Conservation (phyloP, 2,113 vertebrate genomes). For the Carettochelys insculpta region DNA sequence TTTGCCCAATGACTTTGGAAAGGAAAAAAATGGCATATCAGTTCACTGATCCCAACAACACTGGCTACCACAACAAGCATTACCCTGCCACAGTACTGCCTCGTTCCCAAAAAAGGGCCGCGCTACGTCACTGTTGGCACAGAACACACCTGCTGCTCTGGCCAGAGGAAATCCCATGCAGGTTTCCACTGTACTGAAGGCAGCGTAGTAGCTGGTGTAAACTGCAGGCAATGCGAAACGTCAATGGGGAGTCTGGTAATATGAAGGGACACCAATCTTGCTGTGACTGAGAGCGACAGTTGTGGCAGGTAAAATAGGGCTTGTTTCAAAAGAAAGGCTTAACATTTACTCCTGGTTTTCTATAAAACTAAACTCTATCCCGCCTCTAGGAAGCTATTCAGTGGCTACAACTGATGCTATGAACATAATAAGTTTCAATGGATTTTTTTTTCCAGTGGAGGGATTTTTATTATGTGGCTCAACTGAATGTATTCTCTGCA, state of each 20-base stretch:
- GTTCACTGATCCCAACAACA: neutral
- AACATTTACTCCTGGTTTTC: neutral
- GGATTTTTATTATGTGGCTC: conserved; percentile 26
- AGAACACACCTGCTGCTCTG: neutral
- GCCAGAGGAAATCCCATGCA: neutral
- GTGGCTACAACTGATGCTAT: conserved; percentile 25
- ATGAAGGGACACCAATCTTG: accelerated
- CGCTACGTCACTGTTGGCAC: neutral
- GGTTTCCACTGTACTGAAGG: too few species aligned
- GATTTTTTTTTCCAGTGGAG: conserved; percentile 20
- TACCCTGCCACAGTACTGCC: neutral
- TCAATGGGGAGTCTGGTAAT: neutral
- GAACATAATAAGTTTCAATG: neutral
- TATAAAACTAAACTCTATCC: conserved; percentile 14
- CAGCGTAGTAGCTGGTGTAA: neutral
- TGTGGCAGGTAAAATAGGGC: neutral
- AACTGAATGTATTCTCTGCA: neutral
- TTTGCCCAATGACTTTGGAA: neutral
- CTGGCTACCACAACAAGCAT: accelerated
- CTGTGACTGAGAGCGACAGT: neutral
- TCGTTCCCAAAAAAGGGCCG: neutral
- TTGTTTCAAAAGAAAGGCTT: neutral
- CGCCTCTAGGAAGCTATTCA: neutral
- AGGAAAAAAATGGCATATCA: neutral
- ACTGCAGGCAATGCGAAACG: neutral